Evolutionary conservation across 2,797 vertebrate genomes (phyloP).

Genomic region (Sebastes iracundus): DNA sequence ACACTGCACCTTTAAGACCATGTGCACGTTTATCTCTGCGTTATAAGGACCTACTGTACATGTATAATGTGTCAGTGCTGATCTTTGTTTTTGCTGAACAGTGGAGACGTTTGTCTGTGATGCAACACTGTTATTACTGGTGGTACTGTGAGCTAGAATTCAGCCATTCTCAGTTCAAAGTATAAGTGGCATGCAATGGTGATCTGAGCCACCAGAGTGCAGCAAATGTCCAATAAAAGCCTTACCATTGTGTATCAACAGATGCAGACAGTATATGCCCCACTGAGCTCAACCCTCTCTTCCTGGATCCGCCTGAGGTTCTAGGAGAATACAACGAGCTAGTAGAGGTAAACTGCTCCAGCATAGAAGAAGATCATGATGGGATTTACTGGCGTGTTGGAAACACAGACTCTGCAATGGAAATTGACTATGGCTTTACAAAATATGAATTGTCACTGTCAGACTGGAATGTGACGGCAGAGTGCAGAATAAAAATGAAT

Average conservation of each 20-base stretch:
- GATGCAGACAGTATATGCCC: slow-evolving; percentile 35
- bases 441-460: accelerated
- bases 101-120: neutral
- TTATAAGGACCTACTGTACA: neutral
- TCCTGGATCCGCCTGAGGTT: slow-evolving; percentile 17
- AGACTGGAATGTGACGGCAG: slow-evolving; percentile 1
- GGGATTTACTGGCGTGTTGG: slow-evolving; percentile 7
- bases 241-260: slow-evolving; percentile 26
- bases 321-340: neutral
- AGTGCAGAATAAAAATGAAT: slow-evolving; percentile 25
- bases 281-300: neutral
- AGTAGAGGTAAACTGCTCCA: slow-evolving; percentile 5
- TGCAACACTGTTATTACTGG: neutral
- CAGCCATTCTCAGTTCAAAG: neutral
- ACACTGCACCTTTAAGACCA: neutral
- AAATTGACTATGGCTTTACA: accelerated
- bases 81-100: neutral
- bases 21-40: neutral
- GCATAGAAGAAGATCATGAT: accelerated
- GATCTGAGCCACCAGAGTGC: neutral
- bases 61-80: neutral
- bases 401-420: accelerated
- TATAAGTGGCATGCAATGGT: neutral
- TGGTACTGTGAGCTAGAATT: neutral
- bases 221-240: neutral